These are phyloP conservation scores for Ornithoptera priamus DNA, from an alignment of 2,888 invertebrate species.

Conservation along the genomic window DNA sequence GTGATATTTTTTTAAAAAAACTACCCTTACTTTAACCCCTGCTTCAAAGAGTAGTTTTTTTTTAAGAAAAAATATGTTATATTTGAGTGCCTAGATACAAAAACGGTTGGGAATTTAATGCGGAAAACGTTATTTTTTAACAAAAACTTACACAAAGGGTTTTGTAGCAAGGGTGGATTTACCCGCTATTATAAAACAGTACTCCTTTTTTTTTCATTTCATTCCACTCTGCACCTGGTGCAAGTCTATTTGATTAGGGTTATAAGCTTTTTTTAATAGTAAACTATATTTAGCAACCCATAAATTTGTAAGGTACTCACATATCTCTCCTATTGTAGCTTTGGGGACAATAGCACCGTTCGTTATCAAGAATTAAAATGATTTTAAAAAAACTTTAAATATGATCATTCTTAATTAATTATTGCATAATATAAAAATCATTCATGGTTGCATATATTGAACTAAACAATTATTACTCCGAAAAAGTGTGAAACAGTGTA, in stretches of 20 bases:
- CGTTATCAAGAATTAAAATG: too few relatives aligned
- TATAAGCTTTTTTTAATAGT: constrained; percentile 11
- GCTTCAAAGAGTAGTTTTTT: constrained; percentile 22
- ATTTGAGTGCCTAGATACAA: constrained; percentile 26
- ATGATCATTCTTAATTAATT: too few relatives aligned
- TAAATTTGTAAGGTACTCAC: background rate
- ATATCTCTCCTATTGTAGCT: background rate
- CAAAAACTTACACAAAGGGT: constrained; percentile 33
- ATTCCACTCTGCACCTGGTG: constrained; percentile 21
- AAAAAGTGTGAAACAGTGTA: too few relatives aligned
- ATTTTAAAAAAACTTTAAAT: too few relatives aligned
- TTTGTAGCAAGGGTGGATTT: constrained; percentile 30
- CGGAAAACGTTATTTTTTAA: constrained; percentile 28
- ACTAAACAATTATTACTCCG: too few relatives aligned
- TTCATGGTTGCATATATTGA: background rate
- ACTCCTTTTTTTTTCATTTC: constrained; percentile 18
- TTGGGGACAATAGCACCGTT: background rate
- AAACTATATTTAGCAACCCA: background rate
- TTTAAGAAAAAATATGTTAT: constrained; percentile 23
- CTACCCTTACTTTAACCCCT: constrained; percentile 20
- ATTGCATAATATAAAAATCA: too few relatives aligned
- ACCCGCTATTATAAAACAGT: constrained; percentile 18
- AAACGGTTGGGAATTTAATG: constrained; percentile 2
- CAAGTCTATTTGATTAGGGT: constrained; percentile 20
- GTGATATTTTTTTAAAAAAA: constrained; percentile 13